These are phyloP conservation scores for Panurus biarmicus DNA, from an alignment of 2,113 vertebrate genomes.

Conservation along the genomic window DNA sequence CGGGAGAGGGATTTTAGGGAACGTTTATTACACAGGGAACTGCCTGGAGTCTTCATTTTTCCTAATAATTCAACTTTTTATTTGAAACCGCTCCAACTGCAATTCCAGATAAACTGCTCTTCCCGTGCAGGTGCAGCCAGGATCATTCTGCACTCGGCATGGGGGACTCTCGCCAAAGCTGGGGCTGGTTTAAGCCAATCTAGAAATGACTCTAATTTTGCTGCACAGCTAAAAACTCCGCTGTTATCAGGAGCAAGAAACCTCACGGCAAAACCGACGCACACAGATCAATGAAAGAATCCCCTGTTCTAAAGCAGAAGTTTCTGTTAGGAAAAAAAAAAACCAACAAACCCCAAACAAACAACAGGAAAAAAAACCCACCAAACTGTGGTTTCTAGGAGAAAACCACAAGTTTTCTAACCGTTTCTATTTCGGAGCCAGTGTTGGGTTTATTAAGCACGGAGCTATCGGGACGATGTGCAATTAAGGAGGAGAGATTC, in stretches of 20 bases:
- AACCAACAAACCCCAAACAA: neutral
- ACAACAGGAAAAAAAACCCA: neutral
- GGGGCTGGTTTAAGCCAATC: neutral
- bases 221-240: neutral
- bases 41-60: neutral
- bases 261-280: neutral
- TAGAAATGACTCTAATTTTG: neutral
- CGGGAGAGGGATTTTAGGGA: neutral
- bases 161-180: neutral
- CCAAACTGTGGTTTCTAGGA: neutral
- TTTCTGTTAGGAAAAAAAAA: neutral
- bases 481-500: neutral
- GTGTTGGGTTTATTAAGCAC: accelerated
- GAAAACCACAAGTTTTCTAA: conserved; percentile 41
- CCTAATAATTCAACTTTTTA: neutral
- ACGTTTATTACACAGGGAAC: neutral
- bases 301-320: conserved; percentile 24
- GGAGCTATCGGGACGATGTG: neutral
- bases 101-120: neutral
- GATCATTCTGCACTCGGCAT: neutral
- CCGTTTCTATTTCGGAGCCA: neutral
- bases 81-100: neutral
- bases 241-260: neutral
- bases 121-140: neutral
- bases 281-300: neutral